phyloP scores from a whole-genome alignment of 2,797 vertebrate species.

The Phalanger gymnotis region DNA sequence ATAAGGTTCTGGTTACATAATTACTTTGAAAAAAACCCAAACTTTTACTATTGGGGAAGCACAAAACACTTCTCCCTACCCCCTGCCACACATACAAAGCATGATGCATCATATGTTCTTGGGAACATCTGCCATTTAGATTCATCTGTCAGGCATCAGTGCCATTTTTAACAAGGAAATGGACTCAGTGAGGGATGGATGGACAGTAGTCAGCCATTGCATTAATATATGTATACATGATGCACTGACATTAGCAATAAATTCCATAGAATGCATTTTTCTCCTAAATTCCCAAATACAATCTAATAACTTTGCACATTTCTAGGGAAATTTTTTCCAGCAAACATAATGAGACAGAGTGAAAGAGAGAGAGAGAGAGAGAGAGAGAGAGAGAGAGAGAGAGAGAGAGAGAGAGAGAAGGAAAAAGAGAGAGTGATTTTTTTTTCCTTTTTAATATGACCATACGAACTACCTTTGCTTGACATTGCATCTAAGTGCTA shows the following conservation, averaged over 20 bases:
- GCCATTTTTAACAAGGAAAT: conserved; percentile 10
- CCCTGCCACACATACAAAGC: neutral
- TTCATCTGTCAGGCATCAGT: conserved; percentile 42
- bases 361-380: neutral
- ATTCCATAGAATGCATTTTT: conserved; percentile 51
- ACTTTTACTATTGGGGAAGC: neutral
- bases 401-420: neutral
- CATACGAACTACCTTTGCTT: conserved; percentile 43
- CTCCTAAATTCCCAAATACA: conserved; percentile 41
- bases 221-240: conserved; percentile 34
- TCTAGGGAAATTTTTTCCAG: conserved; percentile 60
- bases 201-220: neutral
- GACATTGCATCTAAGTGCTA: conserved; percentile 56
- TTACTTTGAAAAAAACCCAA: neutral
- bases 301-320: conserved; percentile 53
- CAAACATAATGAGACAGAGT: neutral
- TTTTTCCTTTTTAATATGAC: conserved; percentile 25
- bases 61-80: neutral
- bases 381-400: conserved; percentile 27
- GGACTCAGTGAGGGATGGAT: conserved; percentile 42
- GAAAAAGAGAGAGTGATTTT: neutral
- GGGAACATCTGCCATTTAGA: conserved; percentile 37
- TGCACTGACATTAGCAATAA: conserved; percentile 28
- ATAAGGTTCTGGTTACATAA: neutral
- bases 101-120: neutral